A percentile compares a stretch with the other conserved stretches of the same genome.
These are phyloP conservation scores for Macropus fuliginosus DNA, from an alignment of 2,797 vertebrate species.

Conservation along the genomic window DNA sequence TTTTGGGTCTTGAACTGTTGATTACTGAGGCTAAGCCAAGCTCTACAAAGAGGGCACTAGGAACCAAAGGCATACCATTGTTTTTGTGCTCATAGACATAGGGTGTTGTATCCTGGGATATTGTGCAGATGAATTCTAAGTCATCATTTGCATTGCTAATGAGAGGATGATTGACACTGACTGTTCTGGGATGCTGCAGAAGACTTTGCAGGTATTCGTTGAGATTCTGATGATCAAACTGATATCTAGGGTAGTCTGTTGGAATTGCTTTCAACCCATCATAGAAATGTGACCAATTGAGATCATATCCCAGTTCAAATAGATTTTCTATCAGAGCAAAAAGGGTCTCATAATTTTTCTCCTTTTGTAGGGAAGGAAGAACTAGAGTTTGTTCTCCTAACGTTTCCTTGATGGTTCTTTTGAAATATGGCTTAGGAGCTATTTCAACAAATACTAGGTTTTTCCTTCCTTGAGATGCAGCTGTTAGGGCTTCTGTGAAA, in stretches of 20 bases:
- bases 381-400: constrained; percentile 85
- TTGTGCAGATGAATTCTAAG: constrained; percentile 81
- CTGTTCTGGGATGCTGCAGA: constrained; percentile 37
- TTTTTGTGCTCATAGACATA: constrained; percentile 92
- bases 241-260: constrained; percentile 87
- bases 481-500: constrained; percentile 87
- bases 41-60: constrained; percentile 90
- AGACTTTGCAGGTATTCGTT: constrained; percentile 81
- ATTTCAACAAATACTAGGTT: constrained; percentile 91
- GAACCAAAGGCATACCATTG: constrained; percentile 87
- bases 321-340: constrained; percentile 84
- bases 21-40: constrained; percentile 88
- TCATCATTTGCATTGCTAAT: constrained; percentile 75
- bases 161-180: constrained; percentile 78
- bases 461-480: constrained; percentile 77
- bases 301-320: constrained; percentile 88
- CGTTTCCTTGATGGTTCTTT: constrained; percentile 89
- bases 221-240: constrained; percentile 88
- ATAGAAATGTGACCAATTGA: constrained; percentile 87
- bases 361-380: constrained; percentile 85
- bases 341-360: constrained; percentile 85
- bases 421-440: constrained; percentile 87
- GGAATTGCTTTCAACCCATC: constrained; percentile 85
- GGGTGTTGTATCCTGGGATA: constrained; percentile 80
- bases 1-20: constrained; percentile 84